Conservation (phyloP, 2,888 invertebrate species). For the Eubasilissa splendida region DNA sequence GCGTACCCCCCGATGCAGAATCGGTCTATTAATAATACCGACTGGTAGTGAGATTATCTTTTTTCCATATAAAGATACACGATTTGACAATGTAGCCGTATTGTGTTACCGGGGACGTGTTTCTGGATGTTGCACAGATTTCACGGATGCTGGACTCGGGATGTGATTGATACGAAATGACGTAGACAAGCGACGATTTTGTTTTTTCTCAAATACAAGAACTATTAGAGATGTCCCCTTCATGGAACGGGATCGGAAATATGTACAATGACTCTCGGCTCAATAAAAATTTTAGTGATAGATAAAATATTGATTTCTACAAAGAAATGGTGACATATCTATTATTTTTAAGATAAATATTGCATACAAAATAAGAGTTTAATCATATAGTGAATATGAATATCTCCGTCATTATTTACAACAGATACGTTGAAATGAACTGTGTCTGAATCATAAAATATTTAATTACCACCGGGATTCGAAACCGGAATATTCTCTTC, state of each 20-base stretch:
- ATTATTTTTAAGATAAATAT: no score
- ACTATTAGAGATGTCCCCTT: conserved; percentile 29
- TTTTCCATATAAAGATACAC: conserved; percentile 50
- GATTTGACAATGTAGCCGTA: conserved; percentile 44
- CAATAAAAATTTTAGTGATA: no score
- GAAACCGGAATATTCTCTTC: no score
- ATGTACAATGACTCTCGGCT: no score
- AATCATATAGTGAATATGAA: no score
- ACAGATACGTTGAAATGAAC: no score
- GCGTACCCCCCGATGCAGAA: conserved; percentile 50
- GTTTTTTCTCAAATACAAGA: conserved; percentile 33
- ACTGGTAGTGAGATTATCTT: conserved; percentile 54
- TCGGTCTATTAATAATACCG: conserved; percentile 49
- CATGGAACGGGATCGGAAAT: not conserved
- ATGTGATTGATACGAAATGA: conserved; percentile 48
- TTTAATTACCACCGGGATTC: no score
- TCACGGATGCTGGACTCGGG: conserved; percentile 43
- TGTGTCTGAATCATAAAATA: no score
- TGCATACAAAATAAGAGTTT: no score
- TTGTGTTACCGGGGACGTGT: conserved; percentile 35
- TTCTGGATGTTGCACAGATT: conserved; percentile 50
- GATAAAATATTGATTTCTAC: no score
- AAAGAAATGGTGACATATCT: no score
- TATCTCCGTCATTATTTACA: no score
- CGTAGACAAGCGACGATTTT: conserved; percentile 41